phyloP scores from a whole-genome alignment of 2,888 invertebrate genomes.

The Ctenicera cuprea region DNA sequence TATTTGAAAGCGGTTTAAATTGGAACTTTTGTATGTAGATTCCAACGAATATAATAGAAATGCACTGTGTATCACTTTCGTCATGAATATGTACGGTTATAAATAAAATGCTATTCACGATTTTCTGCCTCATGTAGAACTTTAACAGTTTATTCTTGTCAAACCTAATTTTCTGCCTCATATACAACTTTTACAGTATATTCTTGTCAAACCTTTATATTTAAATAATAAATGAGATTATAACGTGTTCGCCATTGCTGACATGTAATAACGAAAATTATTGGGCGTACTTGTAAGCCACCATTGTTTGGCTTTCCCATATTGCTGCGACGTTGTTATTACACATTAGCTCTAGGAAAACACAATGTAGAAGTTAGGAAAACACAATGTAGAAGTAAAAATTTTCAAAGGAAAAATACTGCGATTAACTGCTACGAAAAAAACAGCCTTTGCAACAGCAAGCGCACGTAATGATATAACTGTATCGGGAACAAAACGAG shows the following conservation, averaged over 20 bases:
- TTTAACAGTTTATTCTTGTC: constrained; percentile 39
- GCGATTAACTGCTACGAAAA: background rate
- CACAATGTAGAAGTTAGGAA: constrained; percentile 12
- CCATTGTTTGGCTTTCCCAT: constrained; percentile 32
- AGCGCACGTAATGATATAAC: background rate
- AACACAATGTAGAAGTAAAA: constrained; percentile 6
- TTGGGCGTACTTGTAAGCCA: constrained; percentile 38
- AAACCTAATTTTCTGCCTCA: constrained; percentile 38
- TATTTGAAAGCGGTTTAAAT: constrained; percentile 19
- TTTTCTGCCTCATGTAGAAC: constrained; percentile 29
- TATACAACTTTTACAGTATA: constrained; percentile 38
- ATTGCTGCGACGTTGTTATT: constrained; percentile 27
- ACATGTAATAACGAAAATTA: constrained; percentile 49
- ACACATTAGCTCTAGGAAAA: constrained; percentile 14
- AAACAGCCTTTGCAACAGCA: background rate
- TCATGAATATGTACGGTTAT: constrained; percentile 25
- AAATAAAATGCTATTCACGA: constrained; percentile 33
- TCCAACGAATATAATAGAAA: constrained; percentile 8
- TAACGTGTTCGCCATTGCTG: constrained; percentile 47
- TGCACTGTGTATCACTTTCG: constrained; percentile 20
- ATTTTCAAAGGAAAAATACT: constrained; percentile 12
- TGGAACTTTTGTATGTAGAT: constrained; percentile 20
- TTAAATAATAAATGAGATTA: constrained; percentile 50
- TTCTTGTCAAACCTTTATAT: constrained; percentile 42
- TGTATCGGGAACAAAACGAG: background rate